These are phyloP conservation scores for Apteryx owenii DNA, from an alignment of 2,113 vertebrate species.

Conservation along the genomic window DNA sequence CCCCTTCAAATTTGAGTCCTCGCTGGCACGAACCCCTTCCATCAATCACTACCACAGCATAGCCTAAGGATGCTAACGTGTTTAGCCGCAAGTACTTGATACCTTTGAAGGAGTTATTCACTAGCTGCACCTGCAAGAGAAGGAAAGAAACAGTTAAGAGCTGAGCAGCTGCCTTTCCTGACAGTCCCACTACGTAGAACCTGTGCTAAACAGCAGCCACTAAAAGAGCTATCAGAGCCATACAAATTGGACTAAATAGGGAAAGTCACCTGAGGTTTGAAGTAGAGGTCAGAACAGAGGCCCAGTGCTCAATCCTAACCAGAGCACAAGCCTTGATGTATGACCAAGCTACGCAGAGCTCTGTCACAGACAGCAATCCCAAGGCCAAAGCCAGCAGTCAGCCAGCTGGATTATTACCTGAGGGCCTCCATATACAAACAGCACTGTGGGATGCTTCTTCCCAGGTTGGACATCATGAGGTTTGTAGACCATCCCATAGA, in stretches of 20 bases:
- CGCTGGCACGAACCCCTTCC: constrained; percentile 94
- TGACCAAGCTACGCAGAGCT: not conserved
- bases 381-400: not conserved
- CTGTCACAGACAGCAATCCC: not conserved
- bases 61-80: constrained; percentile 93
- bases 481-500: constrained; percentile 97
- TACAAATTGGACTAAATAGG: not conserved
- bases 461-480: constrained; percentile 90
- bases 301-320: not conserved
- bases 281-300: not conserved
- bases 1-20: constrained; percentile 94
- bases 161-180: not conserved
- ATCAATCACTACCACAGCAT: constrained; percentile 95
- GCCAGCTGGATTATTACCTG: constrained; percentile 79
- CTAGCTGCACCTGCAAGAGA: constrained; percentile 89
- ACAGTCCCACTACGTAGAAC: not conserved
- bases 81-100: constrained; percentile 96
- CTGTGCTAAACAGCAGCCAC: not conserved
- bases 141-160: not conserved
- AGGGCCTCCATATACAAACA: constrained; percentile 96
- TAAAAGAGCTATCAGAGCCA: not conserved
- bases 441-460: constrained; percentile 93
- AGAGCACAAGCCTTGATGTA: accelerated
- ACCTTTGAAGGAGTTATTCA: constrained; percentile 98
- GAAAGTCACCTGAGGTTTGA: not conserved